Evolutionary conservation across 2,888 invertebrate species (phyloP).

Genomic region (Phrixothrix hirtus): DNA sequence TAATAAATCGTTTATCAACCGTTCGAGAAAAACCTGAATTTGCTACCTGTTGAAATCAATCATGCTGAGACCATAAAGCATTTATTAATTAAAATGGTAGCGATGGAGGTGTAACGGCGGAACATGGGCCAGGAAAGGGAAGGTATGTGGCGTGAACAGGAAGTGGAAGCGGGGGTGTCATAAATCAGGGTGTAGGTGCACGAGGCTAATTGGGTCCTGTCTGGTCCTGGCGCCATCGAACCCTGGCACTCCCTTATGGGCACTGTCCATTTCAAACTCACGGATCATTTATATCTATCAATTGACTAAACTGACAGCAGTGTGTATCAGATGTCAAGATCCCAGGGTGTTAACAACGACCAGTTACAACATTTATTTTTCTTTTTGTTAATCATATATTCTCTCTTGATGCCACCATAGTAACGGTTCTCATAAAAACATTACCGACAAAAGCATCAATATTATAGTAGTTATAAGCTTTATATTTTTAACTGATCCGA

Average conservation of each 20-base stretch:
- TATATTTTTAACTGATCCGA: background rate
- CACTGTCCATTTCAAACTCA: constrained; percentile 37
- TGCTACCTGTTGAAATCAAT: constrained; percentile 44
- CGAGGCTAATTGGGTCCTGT: constrained; percentile 54
- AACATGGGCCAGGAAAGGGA: constrained; percentile 31
- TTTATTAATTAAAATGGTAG: constrained; percentile 45
- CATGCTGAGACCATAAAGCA: constrained; percentile 38
- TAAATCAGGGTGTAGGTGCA: constrained; percentile 55
- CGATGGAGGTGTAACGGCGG: constrained; percentile 35
- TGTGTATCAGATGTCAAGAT: constrained; percentile 36
- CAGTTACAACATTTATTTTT: constrained; percentile 34
- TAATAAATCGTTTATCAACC: background rate
- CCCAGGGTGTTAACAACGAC: constrained; percentile 39
- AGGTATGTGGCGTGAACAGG: constrained; percentile 48
- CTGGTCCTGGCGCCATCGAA: constrained; percentile 52
- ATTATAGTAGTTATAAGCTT: background rate
- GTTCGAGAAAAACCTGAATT: constrained; percentile 1
- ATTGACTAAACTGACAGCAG: constrained; percentile 30
- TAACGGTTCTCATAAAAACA: background rate
- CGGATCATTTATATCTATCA: constrained; percentile 45
- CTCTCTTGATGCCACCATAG: background rate
- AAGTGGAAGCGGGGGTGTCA: constrained; percentile 51
- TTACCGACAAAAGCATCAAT: constrained; percentile 6
- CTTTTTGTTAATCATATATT: constrained; percentile 8
- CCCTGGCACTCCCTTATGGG: constrained; percentile 44